phyloP scores from a whole-genome alignment of 2,888 invertebrate genomes.

The Chrysopilus asiliformis region DNA sequence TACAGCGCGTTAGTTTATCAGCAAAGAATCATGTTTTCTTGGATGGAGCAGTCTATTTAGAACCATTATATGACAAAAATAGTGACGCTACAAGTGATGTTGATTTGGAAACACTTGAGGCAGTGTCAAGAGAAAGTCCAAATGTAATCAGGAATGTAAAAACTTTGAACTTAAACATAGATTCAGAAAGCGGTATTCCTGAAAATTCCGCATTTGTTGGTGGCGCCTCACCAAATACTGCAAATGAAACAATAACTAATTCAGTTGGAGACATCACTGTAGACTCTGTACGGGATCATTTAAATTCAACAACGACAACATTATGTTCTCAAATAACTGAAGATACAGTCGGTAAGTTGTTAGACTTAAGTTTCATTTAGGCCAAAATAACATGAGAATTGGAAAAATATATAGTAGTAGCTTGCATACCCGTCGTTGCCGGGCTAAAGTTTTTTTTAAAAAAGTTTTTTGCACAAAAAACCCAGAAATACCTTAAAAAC shows the following conservation, averaged over 20 bases:
- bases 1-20: constrained; percentile 76
- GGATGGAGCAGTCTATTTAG: constrained; percentile 25
- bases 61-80: constrained; percentile 37
- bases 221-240: constrained; percentile 38
- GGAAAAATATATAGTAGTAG: background rate
- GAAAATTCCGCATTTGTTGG: constrained; percentile 27
- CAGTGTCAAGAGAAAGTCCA: constrained; percentile 18
- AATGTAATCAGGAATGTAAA: constrained; percentile 16
- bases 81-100: constrained; percentile 26
- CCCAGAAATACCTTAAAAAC: too few relatives aligned
- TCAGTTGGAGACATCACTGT: constrained; percentile 81
- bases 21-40: constrained; percentile 45
- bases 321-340: constrained; percentile 35
- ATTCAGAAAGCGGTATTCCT: constrained; percentile 14
- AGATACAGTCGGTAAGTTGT: constrained; percentile 35
- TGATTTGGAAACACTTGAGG: constrained; percentile 19
- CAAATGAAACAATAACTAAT: constrained; percentile 41
- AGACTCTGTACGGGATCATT: constrained; percentile 85
- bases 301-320: constrained; percentile 37
- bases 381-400: too few relatives aligned
- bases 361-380: too few relatives aligned
- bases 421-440: too few relatives aligned
- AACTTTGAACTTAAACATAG: constrained; percentile 19
- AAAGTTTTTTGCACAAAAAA: too few relatives aligned
- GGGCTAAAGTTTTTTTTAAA: too few relatives aligned